Base-by-base conservation (phyloP, 2,797 vertebrate genomes). In the Sphenodon punctatus region DNA sequence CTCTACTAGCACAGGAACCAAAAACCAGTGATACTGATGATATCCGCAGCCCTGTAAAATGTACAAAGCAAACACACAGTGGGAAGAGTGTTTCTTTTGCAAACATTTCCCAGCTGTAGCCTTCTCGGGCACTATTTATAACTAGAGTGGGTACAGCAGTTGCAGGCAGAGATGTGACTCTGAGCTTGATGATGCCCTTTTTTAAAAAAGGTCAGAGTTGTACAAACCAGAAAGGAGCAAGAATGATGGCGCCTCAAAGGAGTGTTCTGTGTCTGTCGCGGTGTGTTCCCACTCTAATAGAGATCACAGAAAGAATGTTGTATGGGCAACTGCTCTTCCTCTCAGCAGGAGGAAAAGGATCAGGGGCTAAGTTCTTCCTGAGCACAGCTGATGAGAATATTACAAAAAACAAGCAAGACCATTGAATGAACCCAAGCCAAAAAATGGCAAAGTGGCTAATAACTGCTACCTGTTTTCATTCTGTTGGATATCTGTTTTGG, bases 251-350 rank as follows among this genome's bases (percentile, higher is more conserved):
- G 60, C 23, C 8, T 27, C 17, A 3, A 16, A 41, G n/a, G 39
- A 10, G 38, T n/a, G 15, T 25, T n/a, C 14, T 10, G 5, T 9
- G 23, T n/a, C 8, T 2, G 15, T 4, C 4, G 9, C 8, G 20
- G 9, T 20, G 10, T 20, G 45, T 10, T 23, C 5, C 17, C 12
- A 41, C 19, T 4, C 61, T 39, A 27, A n/a, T 14, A 39, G 16
- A 36, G 14, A 17, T 9, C 16, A 45, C 27, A n/a, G n/a, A 36
- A 49, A 5, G 32, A 34, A 49, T 36, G 36, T 4, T 48, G 25
- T 17, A 19, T 25, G 49, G 23, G 43, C 15, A n/a, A n/a, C n/a
- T 66, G n/a, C 22, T 34, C 49, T 5, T 10, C 13, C 42, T 34
- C 65, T 45, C 43, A 64, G 42, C 11, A 64, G 42, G 11, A 32